Base-by-base conservation (phyloP, 2,113 vertebrate species). In the Phyllostomus discolor region DNA sequence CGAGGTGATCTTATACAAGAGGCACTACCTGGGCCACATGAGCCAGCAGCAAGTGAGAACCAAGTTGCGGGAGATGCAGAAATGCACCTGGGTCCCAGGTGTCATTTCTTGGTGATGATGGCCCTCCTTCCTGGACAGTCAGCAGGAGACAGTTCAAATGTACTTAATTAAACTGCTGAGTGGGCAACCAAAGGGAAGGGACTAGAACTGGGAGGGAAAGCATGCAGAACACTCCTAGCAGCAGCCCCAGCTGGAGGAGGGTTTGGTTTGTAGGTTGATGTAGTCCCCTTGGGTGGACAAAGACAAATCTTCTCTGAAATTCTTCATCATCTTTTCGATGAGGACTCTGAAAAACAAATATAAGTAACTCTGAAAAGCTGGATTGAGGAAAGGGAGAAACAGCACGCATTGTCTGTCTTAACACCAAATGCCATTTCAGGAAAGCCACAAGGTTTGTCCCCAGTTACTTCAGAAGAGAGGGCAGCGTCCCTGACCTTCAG, bases 261-360 rank as follows among this genome's bases (percentile, higher is more conserved):
- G 41, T 43, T 95, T 96, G 81, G 98, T 97, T 72, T 98, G 97
- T 14, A 99, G 86, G 70, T 98, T 98, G 95, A 99, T 99, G 17
- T 99, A 99, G 97, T 98, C 96, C 81, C 99, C 99, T 28, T 84
- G 98, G 1, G 97, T 96, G 7, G 98, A 95, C 96, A 98, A 41
- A 96, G 98, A 98, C 57, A 93, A 69, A n/a, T 98, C 98, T 52
- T 98, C 98, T 0, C 50, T 90, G 93, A 92, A 98, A 1, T 98
- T 98, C 72, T 80, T 93, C 98, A 99, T 99, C 98, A 99, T 99
- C 98, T 98, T 98, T 88, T 99, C 98, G 91, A 99, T 98, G 73
- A 99, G 98, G 57, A 99, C 98, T 96, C 98, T 99, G 87, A 41
- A 84, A 96, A 95, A 70, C 57, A 97, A 95, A 91, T 10, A 22